phyloP scores from a whole-genome alignment of 1,140 invertebrate genomes.

The Calliphora vicina region DNA sequence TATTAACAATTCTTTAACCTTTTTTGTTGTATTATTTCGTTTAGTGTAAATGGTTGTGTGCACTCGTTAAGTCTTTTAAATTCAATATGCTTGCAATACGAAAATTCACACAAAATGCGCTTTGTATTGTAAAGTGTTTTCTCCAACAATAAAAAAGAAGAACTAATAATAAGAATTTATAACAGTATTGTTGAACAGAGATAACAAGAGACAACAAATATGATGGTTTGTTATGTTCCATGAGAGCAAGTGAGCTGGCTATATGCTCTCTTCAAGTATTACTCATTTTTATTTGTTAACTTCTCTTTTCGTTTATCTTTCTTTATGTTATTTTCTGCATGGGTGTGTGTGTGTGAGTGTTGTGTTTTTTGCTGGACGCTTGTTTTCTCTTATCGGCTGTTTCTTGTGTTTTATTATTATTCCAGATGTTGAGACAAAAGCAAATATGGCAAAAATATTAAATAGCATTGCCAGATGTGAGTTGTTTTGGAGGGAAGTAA shows the following conservation, averaged over 20 bases:
- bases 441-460: background rate
- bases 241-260: background rate
- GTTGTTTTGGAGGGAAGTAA: background rate
- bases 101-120: background rate
- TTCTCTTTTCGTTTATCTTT: constrained; percentile 13
- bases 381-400: background rate
- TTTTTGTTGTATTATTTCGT: background rate
- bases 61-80: constrained; percentile 32
- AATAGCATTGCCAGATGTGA: background rate
- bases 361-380: constrained; percentile 1
- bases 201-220: background rate
- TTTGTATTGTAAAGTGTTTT: background rate
- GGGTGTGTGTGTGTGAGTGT: background rate
- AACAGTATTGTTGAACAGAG: background rate
- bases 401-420: background rate
- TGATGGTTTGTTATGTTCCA: background rate
- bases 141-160: background rate
- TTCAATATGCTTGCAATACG: constrained; percentile 36
- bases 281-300: constrained; percentile 10
- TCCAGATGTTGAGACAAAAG: background rate
- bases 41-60: background rate
- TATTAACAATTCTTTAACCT: background rate
- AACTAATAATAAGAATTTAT: background rate
- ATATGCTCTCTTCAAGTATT: background rate
- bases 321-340: background rate